These are phyloP conservation scores for Salvelinus namaycush DNA, from an alignment of 2,113 vertebrate genomes.

Conservation along the genomic window DNA sequence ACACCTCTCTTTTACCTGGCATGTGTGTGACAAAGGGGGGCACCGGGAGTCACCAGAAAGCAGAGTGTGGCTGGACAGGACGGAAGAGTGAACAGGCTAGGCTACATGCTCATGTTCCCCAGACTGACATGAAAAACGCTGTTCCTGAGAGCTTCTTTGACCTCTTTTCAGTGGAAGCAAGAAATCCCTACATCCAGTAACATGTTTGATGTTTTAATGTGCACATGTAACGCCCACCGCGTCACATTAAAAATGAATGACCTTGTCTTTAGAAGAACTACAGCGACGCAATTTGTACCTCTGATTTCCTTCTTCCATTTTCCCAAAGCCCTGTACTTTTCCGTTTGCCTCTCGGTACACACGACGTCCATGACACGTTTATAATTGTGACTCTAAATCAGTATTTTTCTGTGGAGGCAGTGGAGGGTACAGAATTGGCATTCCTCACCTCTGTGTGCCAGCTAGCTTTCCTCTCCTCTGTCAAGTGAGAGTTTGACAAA, in stretches of 20 bases:
- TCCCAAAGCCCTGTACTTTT: neutral
- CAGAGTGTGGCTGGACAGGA: slow-evolving; percentile 48
- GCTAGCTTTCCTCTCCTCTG: slow-evolving; percentile 62
- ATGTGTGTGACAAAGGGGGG: slow-evolving; percentile 59
- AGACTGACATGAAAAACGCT: slow-evolving; percentile 61
- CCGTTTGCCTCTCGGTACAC: slow-evolving; percentile 59
- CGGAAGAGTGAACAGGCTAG: slow-evolving; percentile 19
- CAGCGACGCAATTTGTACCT: slow-evolving; percentile 29
- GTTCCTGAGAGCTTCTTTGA: slow-evolving; percentile 58
- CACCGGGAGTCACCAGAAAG: slow-evolving; percentile 50
- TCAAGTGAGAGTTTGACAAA: slow-evolving; percentile 71
- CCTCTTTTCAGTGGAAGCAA: slow-evolving; percentile 55
- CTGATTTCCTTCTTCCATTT: too few species aligned
- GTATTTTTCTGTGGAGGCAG: slow-evolving; percentile 65
- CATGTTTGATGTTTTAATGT: slow-evolving; percentile 1
- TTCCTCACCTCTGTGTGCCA: slow-evolving; percentile 72
- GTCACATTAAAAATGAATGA: slow-evolving; percentile 52
- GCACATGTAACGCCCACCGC: slow-evolving; percentile 49
- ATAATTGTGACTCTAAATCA: slow-evolving; percentile 68
- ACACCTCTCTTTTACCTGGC: slow-evolving; percentile 58
- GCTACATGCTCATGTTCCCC: slow-evolving; percentile 49
- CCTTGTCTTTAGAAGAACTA: slow-evolving; percentile 42
- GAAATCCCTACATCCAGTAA: neutral
- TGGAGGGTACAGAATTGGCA: slow-evolving; percentile 69
- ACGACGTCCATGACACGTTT: slow-evolving; percentile 68